These are phyloP conservation scores for Fratercula arctica DNA, from an alignment of 2,797 vertebrate genomes.

Conservation along the genomic window DNA sequence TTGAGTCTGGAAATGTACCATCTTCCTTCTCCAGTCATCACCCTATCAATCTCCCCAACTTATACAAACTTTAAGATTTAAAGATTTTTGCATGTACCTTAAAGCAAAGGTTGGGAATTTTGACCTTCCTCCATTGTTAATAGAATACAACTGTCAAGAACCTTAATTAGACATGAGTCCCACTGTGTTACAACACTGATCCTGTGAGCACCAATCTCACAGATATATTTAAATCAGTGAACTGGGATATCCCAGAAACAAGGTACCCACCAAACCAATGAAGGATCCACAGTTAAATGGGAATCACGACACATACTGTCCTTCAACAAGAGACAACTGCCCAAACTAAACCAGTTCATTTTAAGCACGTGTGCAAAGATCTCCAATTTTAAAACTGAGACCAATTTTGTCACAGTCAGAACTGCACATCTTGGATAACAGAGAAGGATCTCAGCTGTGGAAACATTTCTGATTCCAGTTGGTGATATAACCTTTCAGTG, in stretches of 20 bases:
- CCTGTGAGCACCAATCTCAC: not conserved
- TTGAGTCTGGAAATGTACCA: not conserved
- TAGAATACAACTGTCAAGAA: not conserved
- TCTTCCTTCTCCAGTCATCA: not conserved
- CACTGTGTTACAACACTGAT: not conserved
- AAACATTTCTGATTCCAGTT: not conserved
- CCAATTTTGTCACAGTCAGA: not conserved
- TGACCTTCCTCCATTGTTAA: not conserved
- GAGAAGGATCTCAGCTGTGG: not conserved
- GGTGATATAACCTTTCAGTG: not conserved
- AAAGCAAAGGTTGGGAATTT: not conserved
- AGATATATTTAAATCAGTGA: not conserved
- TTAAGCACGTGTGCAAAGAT: fast-evolving
- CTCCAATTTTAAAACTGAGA: not conserved
- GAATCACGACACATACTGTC: not conserved
- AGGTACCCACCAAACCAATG: not conserved
- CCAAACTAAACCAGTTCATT: not conserved
- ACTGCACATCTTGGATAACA: not conserved
- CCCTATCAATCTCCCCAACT: not conserved
- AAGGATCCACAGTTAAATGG: not conserved
- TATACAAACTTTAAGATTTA: not conserved
- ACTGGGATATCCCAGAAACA: not conserved
- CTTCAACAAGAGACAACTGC: not conserved
- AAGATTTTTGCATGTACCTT: not conserved
- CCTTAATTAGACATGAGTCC: not conserved